Evolutionary conservation across 2,888 invertebrate genomes (phyloP), one percentile per base, ranked within the genome.

Genomic region (Vanessa cardui): DNA sequence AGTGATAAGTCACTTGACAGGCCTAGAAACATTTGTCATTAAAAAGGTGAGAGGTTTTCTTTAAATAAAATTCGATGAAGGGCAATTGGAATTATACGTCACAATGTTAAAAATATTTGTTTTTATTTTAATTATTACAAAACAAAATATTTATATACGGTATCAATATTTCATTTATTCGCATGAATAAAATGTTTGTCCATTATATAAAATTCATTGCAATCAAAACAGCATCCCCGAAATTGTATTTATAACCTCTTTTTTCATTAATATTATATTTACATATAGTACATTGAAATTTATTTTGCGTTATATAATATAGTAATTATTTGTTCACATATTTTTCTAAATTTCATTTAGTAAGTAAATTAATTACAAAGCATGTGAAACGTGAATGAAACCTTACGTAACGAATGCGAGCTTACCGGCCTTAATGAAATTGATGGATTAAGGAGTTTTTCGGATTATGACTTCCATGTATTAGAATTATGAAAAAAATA

Each of bases 131-230:
- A 12, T 39, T 39, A 39, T 39, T 39, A 39, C 12, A 39, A 4
- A 56, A 54, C 46, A 56, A 64, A 64, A 58, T 58, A 58, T 47
- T 18, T 47, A 18, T 7, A 47, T 54, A 45, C 54, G n/a, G 45
- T 47, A 54, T 46, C 39, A 59, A 59, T 59, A 65, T 54, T 65
- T 54, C 16, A 60, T 60, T 46, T 31, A 60, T 60, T 65, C 33
- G 33, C 54, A 20, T 31, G 54, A 33, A 56, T 56, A 33, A 18
- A 39, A 1, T 18, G 18, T 33, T 33, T 8, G 56, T 33, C 39
- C 18, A 33, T 18, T 56, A 39, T 56, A 33, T 56, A 39, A 56
- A 56, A 56, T 56, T 33, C 31, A 56, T 56, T 56, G 31, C 33
- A 56, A 56, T 26, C 26, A 1, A 26, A 52, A 52, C 52, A 26